Conservation (phyloP, 2,888 invertebrate species). For the Aleiodes testaceus region DNA sequence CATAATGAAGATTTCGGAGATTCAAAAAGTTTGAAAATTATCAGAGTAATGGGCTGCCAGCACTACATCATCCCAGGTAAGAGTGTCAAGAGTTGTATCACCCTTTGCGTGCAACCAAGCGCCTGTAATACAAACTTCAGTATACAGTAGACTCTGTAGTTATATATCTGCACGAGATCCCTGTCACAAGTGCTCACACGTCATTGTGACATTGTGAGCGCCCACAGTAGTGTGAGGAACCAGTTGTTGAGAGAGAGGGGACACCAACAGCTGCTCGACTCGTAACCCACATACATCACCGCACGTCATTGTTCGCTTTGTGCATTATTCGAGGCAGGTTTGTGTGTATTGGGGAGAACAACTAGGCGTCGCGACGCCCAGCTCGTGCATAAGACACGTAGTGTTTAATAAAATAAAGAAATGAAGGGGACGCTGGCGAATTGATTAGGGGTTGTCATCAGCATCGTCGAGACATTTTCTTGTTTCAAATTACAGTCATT, state of each 20-base stretch:
- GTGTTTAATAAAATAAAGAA: conserved; percentile 7
- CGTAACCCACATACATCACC: conserved; percentile 72
- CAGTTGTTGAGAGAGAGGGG: conserved; percentile 62
- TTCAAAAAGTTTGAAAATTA: no score
- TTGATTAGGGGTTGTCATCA: not conserved
- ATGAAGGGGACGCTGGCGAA: not conserved
- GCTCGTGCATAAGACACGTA: conserved; percentile 11
- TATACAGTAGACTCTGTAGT: conserved; percentile 56
- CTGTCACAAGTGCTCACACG: conserved; percentile 70
- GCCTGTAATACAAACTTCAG: conserved; percentile 67
- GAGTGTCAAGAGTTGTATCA: conserved; percentile 65
- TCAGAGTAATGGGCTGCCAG: no score
- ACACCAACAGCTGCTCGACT: conserved; percentile 69
- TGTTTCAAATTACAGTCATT: not conserved
- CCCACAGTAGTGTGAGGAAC: conserved; percentile 65
- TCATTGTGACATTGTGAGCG: conserved; percentile 70
- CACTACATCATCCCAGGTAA: conserved; percentile 9
- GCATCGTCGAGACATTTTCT: no score
- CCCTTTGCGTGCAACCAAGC: conserved; percentile 64
- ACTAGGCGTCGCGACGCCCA: conserved; percentile 24
- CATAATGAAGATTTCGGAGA: no score
- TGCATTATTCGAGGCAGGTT: conserved; percentile 67
- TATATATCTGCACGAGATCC: conserved; percentile 63
- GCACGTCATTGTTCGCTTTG: conserved; percentile 68
- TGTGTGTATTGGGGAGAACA: conserved; percentile 36